Conservation (phyloP, 2,113 vertebrate genomes). For the Heteronetta atricapilla region DNA sequence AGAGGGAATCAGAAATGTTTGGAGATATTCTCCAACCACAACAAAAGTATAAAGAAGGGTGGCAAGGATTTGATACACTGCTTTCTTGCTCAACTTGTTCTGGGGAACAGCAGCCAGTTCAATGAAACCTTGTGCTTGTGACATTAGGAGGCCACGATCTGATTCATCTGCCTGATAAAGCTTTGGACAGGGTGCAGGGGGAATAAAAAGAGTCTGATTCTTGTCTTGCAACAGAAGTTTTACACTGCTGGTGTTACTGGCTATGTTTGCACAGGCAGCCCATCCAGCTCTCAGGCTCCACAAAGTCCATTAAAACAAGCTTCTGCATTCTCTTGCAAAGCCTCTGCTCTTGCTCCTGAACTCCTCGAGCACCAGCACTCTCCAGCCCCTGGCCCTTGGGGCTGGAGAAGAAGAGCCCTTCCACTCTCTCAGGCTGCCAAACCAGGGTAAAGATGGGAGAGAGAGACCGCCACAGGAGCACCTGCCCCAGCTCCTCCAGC, state of each 20-base stretch:
- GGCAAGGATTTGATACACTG: neutral
- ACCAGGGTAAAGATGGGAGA: rapidly evolving
- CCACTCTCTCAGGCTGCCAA: neutral
- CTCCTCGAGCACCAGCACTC: neutral
- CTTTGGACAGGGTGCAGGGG: neutral
- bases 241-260: constrained; percentile 17
- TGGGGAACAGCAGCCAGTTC: neutral
- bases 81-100: neutral
- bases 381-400: neutral
- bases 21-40: neutral
- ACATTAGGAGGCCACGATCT: neutral
- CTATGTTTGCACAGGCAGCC: neutral
- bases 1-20: neutral
- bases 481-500: rapidly evolving
- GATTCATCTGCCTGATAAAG: constrained; percentile 41
- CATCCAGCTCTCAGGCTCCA: neutral
- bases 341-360: neutral
- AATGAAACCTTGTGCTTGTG: neutral
- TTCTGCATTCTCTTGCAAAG: neutral
- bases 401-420: neutral
- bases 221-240: neutral
- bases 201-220: constrained; percentile 19
- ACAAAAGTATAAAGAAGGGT: neutral
- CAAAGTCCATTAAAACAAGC: constrained; percentile 22
- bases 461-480: neutral